Evolutionary conservation across 2,113 vertebrate genomes (phyloP).

Genomic region (Perognathus longimembris): DNA sequence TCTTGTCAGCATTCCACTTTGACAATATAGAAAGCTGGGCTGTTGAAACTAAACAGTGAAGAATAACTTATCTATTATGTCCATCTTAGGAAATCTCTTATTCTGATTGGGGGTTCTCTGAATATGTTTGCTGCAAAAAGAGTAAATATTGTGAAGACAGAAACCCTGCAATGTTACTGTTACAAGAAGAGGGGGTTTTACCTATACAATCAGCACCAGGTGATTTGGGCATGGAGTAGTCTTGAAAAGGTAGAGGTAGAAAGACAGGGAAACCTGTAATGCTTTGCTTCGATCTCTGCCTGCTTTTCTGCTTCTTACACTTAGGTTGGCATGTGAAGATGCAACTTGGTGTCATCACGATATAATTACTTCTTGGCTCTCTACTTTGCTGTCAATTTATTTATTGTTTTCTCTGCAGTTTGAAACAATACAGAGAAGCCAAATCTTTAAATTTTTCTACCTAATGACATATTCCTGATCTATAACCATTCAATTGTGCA

Average conservation of each 20-base stretch:
- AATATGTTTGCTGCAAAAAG: slow-evolving; percentile 36
- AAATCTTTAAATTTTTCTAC: neutral
- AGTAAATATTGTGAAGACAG: neutral
- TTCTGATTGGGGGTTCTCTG: neutral
- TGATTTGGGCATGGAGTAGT: neutral
- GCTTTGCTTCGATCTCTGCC: neutral
- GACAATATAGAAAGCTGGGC: neutral
- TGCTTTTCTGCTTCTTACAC: neutral
- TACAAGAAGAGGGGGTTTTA: neutral
- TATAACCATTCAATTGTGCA: neutral
- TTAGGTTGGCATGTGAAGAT: slow-evolving; percentile 15
- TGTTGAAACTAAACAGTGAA: neutral
- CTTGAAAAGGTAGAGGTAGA: neutral
- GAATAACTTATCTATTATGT: neutral
- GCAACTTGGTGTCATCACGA: neutral
- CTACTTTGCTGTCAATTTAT: neutral
- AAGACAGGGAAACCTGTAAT: neutral
- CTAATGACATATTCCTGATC: neutral
- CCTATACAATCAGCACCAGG: neutral
- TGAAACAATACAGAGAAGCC: neutral
- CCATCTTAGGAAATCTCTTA: neutral
- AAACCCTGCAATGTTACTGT: neutral
- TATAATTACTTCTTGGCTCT: slow-evolving; percentile 2
- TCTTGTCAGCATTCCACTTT: neutral
- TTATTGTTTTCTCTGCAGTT: neutral